phyloP scores from a whole-genome alignment of 1,140 invertebrate genomes.

The Scylla paramamosain region DNA sequence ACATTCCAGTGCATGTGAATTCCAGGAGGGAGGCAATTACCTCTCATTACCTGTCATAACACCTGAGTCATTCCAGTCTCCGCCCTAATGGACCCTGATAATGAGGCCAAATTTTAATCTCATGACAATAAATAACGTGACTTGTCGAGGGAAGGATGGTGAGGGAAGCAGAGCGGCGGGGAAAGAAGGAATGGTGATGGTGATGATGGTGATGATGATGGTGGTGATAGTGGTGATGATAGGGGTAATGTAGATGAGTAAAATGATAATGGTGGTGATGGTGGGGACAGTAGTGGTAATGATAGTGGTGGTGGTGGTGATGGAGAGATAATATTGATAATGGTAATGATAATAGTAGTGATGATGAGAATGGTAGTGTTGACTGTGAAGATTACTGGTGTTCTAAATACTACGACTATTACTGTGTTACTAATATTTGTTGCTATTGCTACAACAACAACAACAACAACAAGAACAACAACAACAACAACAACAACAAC shows the following conservation, averaged over 20 bases:
- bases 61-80: neutral
- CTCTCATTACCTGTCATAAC: neutral
- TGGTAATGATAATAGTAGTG: too few relatives aligned
- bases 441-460: too few relatives aligned
- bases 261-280: neutral
- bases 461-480: too few relatives aligned
- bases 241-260: too few relatives aligned
- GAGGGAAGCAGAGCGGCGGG: neutral
- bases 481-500: too few relatives aligned
- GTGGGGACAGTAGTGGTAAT: too few relatives aligned
- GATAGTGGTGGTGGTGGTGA: too few relatives aligned
- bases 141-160: neutral
- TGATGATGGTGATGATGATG: neutral
- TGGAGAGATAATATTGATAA: too few relatives aligned
- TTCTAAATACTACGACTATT: too few relatives aligned
- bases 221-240: neutral
- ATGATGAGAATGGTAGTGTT: too few relatives aligned
- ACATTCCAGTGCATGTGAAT: neutral
- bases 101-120: neutral
- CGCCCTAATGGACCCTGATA: neutral
- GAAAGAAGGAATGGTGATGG: neutral
- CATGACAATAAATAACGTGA: neutral
- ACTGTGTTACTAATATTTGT: too few relatives aligned
- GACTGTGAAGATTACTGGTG: too few relatives aligned
- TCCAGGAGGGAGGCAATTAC: neutral